Percentiles rank a stretch among this genome's conserved stretches.
Conservation (phyloP, 2,113 vertebrate species). For the Labeo rohita region DNA sequence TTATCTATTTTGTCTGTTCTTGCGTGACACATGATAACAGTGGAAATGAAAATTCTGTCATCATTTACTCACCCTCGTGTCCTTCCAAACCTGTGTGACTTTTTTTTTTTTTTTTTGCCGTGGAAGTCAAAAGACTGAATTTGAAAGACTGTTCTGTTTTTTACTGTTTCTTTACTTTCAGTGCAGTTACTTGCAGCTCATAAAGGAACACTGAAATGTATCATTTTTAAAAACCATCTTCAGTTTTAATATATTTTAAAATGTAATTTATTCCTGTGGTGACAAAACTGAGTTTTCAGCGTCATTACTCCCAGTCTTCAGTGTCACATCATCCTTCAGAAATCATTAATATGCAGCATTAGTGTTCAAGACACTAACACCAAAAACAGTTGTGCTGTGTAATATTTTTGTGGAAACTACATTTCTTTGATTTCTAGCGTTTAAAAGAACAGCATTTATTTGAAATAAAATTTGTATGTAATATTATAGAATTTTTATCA, state of each 20-base stretch:
- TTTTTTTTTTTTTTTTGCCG: background rate
- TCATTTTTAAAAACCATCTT: too few relatives aligned
- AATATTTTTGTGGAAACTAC: background rate
- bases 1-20: background rate
- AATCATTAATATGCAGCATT: background rate
- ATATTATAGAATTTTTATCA: background rate
- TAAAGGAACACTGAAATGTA: background rate
- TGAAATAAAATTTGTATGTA: too few relatives aligned
- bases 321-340: background rate
- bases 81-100: background rate
- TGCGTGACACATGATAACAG: background rate
- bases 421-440: background rate
- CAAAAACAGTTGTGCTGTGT: background rate
- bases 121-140: background rate
- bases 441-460: background rate
- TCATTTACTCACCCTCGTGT: background rate
- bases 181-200: background rate
- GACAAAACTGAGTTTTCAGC: background rate
- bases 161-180: background rate
- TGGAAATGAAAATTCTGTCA: background rate
- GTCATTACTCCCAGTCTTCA: background rate
- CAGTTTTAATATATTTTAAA: too few relatives aligned
- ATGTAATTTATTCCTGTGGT: background rate
- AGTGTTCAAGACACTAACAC: background rate
- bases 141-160: background rate